Conservation (phyloP, 2,888 invertebrate species). For the Stramonita haemastoma region DNA sequence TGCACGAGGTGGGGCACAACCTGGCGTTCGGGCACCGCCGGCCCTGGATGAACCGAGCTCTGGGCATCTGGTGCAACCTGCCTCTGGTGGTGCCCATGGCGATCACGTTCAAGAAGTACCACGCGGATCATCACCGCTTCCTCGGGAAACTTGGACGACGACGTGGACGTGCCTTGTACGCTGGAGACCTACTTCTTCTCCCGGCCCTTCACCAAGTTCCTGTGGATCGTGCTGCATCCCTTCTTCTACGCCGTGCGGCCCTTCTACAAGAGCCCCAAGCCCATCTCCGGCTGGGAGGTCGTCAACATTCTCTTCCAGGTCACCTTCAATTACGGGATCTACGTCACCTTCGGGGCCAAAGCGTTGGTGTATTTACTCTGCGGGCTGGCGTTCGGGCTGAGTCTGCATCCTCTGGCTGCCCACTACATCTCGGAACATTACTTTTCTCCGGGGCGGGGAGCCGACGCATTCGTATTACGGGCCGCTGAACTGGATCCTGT, state of each 20-base stretch:
- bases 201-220: conserved; percentile 71
- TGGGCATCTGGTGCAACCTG: conserved; percentile 70
- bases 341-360: conserved; percentile 66
- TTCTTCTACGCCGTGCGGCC: conserved; percentile 74
- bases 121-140: conserved; percentile 75
- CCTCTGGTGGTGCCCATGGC: conserved; percentile 75
- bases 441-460: conserved; percentile 68
- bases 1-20: conserved; percentile 69
- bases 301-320: conserved; percentile 71
- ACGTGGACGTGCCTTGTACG: conserved; percentile 76
- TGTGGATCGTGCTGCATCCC: conserved; percentile 75
- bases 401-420: conserved; percentile 75
- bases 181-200: conserved; percentile 73
- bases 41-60: conserved; percentile 66
- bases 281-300: conserved; percentile 70
- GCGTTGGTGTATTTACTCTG: conserved; percentile 69
- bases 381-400: conserved; percentile 73
- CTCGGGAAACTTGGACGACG: conserved; percentile 75
- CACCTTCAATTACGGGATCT: conserved; percentile 63
- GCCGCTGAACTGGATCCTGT: conserved; percentile 74
- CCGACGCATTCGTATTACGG: conserved; percentile 77
- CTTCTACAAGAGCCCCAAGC: conserved; percentile 74
- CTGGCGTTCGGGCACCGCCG: conserved; percentile 74
- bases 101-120: conserved; percentile 77
- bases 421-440: conserved; percentile 78